These are phyloP conservation scores for Gobiocypris rarus DNA, from an alignment of 2,113 vertebrate genomes.

Conservation along the genomic window DNA sequence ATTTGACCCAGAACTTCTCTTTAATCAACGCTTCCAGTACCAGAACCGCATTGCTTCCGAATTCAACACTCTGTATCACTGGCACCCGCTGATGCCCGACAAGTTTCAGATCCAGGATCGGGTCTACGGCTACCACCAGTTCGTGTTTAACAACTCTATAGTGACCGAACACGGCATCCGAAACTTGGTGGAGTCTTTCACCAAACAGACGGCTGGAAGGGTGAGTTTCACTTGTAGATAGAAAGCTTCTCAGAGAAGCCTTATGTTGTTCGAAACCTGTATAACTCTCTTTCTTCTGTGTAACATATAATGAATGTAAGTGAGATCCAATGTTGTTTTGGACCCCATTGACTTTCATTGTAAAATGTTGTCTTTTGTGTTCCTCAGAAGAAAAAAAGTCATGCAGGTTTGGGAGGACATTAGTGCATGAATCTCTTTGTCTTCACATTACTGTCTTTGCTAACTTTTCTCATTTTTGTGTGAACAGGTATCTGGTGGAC, in stretches of 20 bases:
- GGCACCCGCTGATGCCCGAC: slow-evolving; percentile 95
- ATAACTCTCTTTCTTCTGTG: neutral
- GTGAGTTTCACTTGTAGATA: slow-evolving; percentile 72
- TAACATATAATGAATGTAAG: neutral
- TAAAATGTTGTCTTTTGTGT: neutral
- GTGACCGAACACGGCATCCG: slow-evolving; percentile 86
- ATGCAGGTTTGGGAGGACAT: neutral
- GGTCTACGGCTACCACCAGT: slow-evolving; percentile 89
- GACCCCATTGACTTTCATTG: neutral
- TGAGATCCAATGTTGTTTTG: neutral
- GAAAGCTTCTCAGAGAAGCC: neutral
- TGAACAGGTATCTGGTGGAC: slow-evolving; percentile 89
- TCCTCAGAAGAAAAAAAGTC: neutral
- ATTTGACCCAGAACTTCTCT: slow-evolving; percentile 94
- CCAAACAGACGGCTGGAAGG: slow-evolving; percentile 90
- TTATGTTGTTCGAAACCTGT: neutral
- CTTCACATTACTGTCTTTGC: neutral
- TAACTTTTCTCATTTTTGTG: slow-evolving; percentile 2
- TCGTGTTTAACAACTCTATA: slow-evolving; percentile 94
- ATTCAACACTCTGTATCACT: slow-evolving; percentile 98
- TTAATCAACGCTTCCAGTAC: slow-evolving; percentile 92
- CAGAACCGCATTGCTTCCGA: slow-evolving; percentile 95
- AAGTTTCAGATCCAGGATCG: slow-evolving; percentile 84
- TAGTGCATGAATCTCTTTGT: neutral
- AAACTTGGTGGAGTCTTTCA: slow-evolving; percentile 90